These are phyloP conservation scores for Microcebus jonahi DNA, from an alignment of 2,113 vertebrate species.

Conservation along the genomic window DNA sequence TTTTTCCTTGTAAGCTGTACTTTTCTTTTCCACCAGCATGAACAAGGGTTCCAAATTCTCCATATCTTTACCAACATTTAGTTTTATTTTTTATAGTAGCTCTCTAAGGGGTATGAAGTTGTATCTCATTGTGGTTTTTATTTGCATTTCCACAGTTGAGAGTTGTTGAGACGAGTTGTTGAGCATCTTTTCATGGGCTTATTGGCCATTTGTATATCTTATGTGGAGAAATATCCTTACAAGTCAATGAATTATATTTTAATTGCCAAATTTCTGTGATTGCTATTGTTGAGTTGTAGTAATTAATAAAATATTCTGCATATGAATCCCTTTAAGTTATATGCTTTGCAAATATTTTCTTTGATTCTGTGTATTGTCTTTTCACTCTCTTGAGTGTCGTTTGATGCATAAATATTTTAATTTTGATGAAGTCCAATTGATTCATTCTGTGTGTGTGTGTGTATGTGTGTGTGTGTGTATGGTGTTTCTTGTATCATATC, in stretches of 20 bases:
- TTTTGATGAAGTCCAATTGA: not conserved
- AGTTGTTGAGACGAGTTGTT: not conserved
- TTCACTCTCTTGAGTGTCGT: not conserved
- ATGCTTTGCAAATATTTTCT: not conserved
- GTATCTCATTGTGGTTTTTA: not conserved
- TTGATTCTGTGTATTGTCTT: not conserved
- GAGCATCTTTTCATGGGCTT: not conserved
- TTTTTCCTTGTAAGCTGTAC: not conserved
- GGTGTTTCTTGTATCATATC: not conserved
- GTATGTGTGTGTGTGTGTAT: not conserved
- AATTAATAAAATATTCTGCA: not conserved
- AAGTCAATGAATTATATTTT: not conserved
- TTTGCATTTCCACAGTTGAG: not conserved
- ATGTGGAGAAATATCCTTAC: not conserved
- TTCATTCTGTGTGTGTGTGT: not conserved
- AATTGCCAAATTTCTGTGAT: not conserved
- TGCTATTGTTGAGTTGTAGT: not conserved
- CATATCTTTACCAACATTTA: not conserved
- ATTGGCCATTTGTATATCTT: not conserved
- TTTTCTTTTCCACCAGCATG: not conserved
- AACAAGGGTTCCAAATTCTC: not conserved
- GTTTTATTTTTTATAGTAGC: not conserved
- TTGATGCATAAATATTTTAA: not conserved
- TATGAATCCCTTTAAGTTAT: not conserved
- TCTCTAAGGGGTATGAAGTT: too few species aligned